Evolutionary conservation across 2,113 vertebrate species (phyloP).

Genomic region (Phyllopteryx taeniolatus): DNA sequence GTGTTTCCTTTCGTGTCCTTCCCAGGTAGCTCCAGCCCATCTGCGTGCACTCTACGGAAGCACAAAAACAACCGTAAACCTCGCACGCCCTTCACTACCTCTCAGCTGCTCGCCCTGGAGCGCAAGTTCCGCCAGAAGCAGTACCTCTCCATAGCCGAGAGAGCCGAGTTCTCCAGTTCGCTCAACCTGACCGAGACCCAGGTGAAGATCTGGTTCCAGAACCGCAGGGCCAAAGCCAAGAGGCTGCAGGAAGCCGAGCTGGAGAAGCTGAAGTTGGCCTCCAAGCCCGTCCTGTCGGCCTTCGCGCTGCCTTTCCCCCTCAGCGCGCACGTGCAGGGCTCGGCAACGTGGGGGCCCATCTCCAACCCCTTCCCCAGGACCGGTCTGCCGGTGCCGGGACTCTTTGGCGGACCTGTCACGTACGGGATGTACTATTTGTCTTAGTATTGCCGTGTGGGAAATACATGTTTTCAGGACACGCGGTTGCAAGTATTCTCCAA

Average conservation of each 20-base stretch:
- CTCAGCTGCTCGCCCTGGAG: slow-evolving; percentile 81
- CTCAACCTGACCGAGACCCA: slow-evolving; percentile 84
- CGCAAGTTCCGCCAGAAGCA: slow-evolving; percentile 84
- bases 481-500: slow-evolving; percentile 14
- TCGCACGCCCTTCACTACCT: slow-evolving; percentile 82
- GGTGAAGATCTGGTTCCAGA: slow-evolving; percentile 87
- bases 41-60: slow-evolving; percentile 72
- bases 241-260: slow-evolving; percentile 83
- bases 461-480: slow-evolving; percentile 7
- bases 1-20: neutral
- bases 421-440: slow-evolving; percentile 84
- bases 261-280: slow-evolving; percentile 79
- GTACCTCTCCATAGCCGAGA: slow-evolving; percentile 79
- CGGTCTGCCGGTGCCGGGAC: slow-evolving; percentile 71
- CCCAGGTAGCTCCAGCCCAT: slow-evolving; percentile 63
- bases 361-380: slow-evolving; percentile 70
- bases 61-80: slow-evolving; percentile 86
- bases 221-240: slow-evolving; percentile 81
- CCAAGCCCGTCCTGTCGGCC: slow-evolving; percentile 77
- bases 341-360: slow-evolving; percentile 64
- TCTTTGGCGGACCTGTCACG: slow-evolving; percentile 76
- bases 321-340: slow-evolving; percentile 66
- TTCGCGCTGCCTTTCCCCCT: slow-evolving; percentile 79
- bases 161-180: slow-evolving; percentile 79
- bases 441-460: slow-evolving; percentile 47